A percentile compares a stretch with the other conserved stretches of the same genome.
These are phyloP conservation scores for Eulemur rubriventer DNA, from an alignment of 2,797 vertebrate species.

Conservation along the genomic window DNA sequence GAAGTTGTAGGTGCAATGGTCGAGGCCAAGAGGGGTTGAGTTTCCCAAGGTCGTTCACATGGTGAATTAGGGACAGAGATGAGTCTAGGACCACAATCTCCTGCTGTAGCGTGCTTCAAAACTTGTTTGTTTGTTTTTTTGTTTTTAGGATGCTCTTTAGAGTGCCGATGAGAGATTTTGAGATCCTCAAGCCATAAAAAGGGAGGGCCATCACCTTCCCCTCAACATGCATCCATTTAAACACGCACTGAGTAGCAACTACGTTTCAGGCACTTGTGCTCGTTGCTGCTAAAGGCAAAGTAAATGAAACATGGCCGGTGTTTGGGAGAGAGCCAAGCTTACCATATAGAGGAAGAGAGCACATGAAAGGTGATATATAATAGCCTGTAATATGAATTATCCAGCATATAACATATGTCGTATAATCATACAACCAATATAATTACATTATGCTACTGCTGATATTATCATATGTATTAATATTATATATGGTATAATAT, in stretches of 20 bases:
- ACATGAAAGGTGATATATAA: neutral
- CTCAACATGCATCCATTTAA: neutral
- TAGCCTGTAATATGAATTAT: neutral
- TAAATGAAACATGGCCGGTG: neutral
- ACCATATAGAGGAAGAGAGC: neutral
- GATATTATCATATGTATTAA: neutral
- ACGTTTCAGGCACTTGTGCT: neutral
- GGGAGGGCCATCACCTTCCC: neutral
- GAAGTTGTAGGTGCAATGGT: neutral
- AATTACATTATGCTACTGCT: neutral
- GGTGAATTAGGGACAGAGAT: neutral
- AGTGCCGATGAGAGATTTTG: neutral
- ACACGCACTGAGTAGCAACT: neutral
- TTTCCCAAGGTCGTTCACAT: neutral
- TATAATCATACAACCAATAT: neutral
- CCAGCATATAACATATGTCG: neutral
- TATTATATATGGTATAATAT: neutral
- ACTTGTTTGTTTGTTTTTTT: neutral
- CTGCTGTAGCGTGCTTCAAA: neutral
- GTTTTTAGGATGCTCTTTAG: neutral
- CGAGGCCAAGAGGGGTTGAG: neutral
- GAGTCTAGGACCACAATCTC: neutral
- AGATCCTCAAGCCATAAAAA: neutral
- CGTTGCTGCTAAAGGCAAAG: neutral
- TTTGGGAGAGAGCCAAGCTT: neutral